Percentiles rank a stretch among this genome's conserved stretches.
Evolutionary conservation across 2,888 invertebrate species (phyloP).

Genomic region (Criorhina ranunculi): DNA sequence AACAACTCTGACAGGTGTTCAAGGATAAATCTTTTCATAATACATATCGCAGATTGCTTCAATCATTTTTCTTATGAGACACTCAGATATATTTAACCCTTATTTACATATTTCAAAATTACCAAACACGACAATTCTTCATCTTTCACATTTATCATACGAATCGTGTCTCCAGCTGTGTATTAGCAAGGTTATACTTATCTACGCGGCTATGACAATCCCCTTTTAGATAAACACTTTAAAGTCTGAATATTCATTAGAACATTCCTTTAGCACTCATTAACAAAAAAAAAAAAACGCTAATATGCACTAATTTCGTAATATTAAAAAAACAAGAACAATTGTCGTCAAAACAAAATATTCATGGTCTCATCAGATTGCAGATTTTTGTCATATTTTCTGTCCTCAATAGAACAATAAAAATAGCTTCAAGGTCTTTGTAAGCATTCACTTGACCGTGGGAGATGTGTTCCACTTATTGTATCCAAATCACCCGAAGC

Average conservation of each 20-base stretch:
- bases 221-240: not conserved
- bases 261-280: conserved; percentile 1
- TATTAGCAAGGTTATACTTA: not conserved
- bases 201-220: not conserved
- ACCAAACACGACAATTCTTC: not conserved
- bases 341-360: not conserved
- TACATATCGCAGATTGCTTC: no score
- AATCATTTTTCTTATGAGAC: not conserved
- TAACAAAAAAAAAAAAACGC: not conserved
- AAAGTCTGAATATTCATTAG: conserved; percentile 26
- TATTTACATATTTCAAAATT: not conserved
- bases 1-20: no score
- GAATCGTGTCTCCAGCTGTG: not conserved
- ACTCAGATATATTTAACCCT: not conserved
- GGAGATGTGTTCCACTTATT: not conserved
- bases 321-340: not conserved
- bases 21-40: no score
- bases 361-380: not conserved
- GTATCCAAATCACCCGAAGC: not conserved
- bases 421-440: conserved; percentile 1
- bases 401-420: not conserved
- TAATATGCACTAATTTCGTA: not conserved
- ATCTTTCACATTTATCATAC: conserved; percentile 8
- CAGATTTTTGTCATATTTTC: not conserved
- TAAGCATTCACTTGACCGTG: conserved; percentile 6